Conservation (phyloP, 2,888 invertebrate genomes). For the Clitarchus hookeri region DNA sequence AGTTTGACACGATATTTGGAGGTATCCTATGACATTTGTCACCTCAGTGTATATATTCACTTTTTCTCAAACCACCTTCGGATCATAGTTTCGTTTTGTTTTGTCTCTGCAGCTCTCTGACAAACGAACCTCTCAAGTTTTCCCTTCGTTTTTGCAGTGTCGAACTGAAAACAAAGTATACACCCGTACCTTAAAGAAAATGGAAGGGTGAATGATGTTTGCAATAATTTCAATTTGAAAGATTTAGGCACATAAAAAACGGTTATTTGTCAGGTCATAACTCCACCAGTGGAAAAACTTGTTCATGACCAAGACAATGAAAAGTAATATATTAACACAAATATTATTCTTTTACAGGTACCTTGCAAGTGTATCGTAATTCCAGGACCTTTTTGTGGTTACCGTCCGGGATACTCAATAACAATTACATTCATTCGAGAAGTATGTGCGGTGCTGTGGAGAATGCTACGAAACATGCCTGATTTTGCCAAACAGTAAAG, state of each 20-base stretch:
- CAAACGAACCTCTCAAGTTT: conserved; percentile 44
- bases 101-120: conserved; percentile 35
- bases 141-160: conserved; percentile 45
- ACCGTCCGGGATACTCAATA: conserved; percentile 43
- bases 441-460: conserved; percentile 44
- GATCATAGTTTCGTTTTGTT: conserved; percentile 41
- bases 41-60: too few relatives aligned
- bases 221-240: too few relatives aligned
- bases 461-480: conserved; percentile 30
- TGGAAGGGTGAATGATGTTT: too few relatives aligned
- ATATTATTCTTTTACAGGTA: conserved; percentile 30
- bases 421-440: conserved; percentile 42
- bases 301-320: too few relatives aligned
- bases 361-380: conserved; percentile 33
- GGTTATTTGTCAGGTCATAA: too few relatives aligned
- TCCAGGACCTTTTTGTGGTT: conserved; percentile 46
- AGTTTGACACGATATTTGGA: too few relatives aligned
- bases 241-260: too few relatives aligned
- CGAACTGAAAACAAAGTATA: conserved; percentile 38
- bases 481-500: conserved; percentile 36
- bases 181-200: too few relatives aligned
- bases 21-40: too few relatives aligned
- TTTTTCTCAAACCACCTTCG: conserved; percentile 42
- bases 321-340: neutral
- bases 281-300: too few relatives aligned